phyloP scores from a whole-genome alignment of 2,113 vertebrate genomes.

The Mugil cephalus region DNA sequence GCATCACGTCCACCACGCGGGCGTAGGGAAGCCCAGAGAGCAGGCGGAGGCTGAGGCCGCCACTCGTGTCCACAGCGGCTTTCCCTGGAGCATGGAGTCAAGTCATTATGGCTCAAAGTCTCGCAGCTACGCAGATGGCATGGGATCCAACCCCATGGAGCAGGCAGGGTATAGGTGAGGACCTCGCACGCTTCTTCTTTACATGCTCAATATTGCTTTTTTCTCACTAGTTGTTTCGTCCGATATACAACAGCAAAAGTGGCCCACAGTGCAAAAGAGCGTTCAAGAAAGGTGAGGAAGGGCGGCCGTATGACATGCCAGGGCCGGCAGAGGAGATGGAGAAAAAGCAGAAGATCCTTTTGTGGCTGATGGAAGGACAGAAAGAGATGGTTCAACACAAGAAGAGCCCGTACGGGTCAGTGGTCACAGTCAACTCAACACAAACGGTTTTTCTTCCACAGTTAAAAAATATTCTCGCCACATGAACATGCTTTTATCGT shows the following conservation, averaged over 20 bases:
- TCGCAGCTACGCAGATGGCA: conserved; percentile 87
- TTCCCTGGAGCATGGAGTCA: conserved; percentile 87
- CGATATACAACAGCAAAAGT: conserved; percentile 82
- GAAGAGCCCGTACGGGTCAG: conserved; percentile 90
- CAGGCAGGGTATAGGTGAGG: conserved; percentile 84
- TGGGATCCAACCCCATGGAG: conserved; percentile 77
- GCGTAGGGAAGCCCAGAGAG: conserved; percentile 86
- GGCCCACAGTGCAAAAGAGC: conserved; percentile 84
- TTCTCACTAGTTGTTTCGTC: not conserved
- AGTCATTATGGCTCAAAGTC: conserved; percentile 86
- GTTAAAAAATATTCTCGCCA: not conserved
- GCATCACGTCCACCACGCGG: conserved; percentile 89
- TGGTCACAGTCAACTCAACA: not conserved
- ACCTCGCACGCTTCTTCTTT: not conserved
- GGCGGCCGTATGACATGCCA: conserved; percentile 78
- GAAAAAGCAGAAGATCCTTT: conserved; percentile 94
- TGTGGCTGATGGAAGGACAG: conserved; percentile 98
- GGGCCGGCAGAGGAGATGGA: conserved; percentile 88
- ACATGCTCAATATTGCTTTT: not conserved
- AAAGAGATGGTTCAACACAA: conserved; percentile 90
- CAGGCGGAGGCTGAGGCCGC: conserved; percentile 85
- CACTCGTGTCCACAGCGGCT: conserved; percentile 81
- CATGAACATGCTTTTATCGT: too few species aligned
- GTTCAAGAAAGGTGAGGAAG: conserved; percentile 82
- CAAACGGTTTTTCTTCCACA: not conserved